Percentiles rank a stretch among this genome's conserved stretches.
Evolutionary conservation across 2,113 vertebrate species (phyloP).

Genomic region (Leuciscus idus): DNA sequence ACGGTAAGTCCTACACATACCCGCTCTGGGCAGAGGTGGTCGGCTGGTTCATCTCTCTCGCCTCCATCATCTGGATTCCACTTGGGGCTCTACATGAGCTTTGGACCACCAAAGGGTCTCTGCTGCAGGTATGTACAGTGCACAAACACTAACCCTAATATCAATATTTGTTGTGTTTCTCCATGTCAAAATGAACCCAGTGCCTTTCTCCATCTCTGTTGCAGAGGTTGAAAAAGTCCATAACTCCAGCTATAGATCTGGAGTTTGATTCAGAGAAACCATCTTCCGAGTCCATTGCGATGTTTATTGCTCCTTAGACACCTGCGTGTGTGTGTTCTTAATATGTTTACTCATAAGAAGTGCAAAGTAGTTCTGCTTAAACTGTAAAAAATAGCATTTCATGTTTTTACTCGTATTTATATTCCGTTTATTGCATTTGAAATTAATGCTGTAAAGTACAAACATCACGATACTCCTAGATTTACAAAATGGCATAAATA

Average conservation of each 20-base stretch:
- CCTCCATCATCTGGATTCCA: conserved; percentile 78
- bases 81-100: conserved; percentile 76
- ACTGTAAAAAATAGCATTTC: neutral
- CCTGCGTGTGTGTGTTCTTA: neutral
- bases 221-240: conserved; percentile 67
- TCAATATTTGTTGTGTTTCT: conserved; percentile 9
- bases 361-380: neutral
- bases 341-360: neutral
- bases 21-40: conserved; percentile 74
- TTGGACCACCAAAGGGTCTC: conserved; percentile 67
- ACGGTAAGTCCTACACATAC: conserved; percentile 70
- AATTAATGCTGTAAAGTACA: neutral
- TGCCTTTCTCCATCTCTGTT: conserved; percentile 33
- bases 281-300: conserved; percentile 34
- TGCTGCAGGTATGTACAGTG: conserved; percentile 66
- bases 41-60: conserved; percentile 74
- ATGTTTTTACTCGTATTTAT: neutral
- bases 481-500: neutral
- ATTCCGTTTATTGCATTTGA: neutral
- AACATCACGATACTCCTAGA: neutral
- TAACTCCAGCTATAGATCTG: conserved; percentile 65
- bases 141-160: neutral
- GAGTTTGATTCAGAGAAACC: conserved; percentile 57
- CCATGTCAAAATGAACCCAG: neutral
- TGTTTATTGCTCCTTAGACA: conserved; percentile 46